Conservation (phyloP, 2,888 invertebrate genomes). For the Gastracanthus pulcherrimus region DNA sequence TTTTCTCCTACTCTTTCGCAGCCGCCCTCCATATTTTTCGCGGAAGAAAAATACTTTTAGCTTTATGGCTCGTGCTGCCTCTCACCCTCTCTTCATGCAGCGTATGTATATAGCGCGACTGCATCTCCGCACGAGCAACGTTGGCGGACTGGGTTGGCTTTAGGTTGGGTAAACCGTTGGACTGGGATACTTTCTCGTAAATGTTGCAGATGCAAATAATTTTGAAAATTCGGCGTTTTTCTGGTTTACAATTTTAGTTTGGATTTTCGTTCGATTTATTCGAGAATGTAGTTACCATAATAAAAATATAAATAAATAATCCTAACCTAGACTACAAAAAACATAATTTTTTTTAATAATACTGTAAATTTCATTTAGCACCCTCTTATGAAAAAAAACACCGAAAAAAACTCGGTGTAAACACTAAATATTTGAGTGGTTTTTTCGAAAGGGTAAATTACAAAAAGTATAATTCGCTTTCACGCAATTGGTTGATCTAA, state of each 20-base stretch:
- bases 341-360: too few species aligned
- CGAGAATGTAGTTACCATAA: not conserved
- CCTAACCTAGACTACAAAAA: too few species aligned
- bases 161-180: conserved; percentile 2
- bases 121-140: not conserved
- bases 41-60: conserved; percentile 33
- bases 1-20: not conserved
- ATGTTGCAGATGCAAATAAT: not conserved
- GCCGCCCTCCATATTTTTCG: conserved; percentile 27
- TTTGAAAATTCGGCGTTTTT: not conserved
- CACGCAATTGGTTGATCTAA: too few species aligned
- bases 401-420: too few species aligned
- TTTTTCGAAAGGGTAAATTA: too few species aligned
- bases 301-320: not conserved
- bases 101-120: not conserved
- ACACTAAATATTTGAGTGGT: too few species aligned
- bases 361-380: too few species aligned
- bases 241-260: not conserved
- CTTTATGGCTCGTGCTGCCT: not conserved
- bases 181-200: not conserved
- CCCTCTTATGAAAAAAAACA: too few species aligned
- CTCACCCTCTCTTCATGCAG: not conserved
- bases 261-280: not conserved
- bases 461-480: too few species aligned
- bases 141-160: not conserved